A percentile compares a stretch with the other conserved stretches of the same genome.
These are phyloP conservation scores for Eurosta solidaginis DNA, from an alignment of 1,140 invertebrate species.

Conservation along the genomic window DNA sequence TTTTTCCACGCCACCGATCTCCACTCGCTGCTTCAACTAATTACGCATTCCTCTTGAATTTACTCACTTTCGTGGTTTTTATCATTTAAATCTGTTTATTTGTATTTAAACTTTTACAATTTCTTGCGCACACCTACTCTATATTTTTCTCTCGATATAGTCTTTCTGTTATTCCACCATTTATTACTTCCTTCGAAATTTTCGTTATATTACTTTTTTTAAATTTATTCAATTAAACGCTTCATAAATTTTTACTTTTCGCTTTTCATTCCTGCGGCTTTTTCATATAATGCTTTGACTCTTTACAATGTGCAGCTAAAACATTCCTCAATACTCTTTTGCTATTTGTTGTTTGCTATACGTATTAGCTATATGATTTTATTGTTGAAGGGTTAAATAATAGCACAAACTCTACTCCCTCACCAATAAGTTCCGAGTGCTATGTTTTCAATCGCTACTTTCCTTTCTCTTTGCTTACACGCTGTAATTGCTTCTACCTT, in stretches of 20 bases:
- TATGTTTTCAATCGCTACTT: too few relatives aligned
- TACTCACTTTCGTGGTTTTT: not conserved
- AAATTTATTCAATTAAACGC: slow-evolving; percentile 60
- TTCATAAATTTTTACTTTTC: slow-evolving; percentile 59
- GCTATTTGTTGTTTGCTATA: not conserved
- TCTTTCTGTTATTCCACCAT: not conserved
- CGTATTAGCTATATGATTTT: slow-evolving; percentile 14
- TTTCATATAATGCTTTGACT: slow-evolving; percentile 32
- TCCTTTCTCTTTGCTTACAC: too few relatives aligned
- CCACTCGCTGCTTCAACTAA: not conserved
- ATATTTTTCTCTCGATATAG: not conserved
- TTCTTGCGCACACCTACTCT: not conserved
- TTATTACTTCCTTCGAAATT: not conserved
- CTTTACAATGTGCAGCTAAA: not conserved
- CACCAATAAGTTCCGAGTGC: too few relatives aligned
- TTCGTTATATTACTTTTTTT: slow-evolving; percentile 43
- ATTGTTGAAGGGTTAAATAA: slow-evolving; percentile 37
- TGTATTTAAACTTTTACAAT: slow-evolving; percentile 25
- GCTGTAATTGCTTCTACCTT: not conserved
- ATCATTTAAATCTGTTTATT: slow-evolving; percentile 28
- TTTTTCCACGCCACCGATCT: not conserved
- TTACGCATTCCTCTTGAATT: not conserved
- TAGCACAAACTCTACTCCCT: slow-evolving; percentile 28
- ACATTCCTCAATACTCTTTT: not conserved
- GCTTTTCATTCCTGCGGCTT: slow-evolving; percentile 35